phyloP scores from a whole-genome alignment of 1,140 invertebrate genomes.

The Diorhabda elongata region DNA sequence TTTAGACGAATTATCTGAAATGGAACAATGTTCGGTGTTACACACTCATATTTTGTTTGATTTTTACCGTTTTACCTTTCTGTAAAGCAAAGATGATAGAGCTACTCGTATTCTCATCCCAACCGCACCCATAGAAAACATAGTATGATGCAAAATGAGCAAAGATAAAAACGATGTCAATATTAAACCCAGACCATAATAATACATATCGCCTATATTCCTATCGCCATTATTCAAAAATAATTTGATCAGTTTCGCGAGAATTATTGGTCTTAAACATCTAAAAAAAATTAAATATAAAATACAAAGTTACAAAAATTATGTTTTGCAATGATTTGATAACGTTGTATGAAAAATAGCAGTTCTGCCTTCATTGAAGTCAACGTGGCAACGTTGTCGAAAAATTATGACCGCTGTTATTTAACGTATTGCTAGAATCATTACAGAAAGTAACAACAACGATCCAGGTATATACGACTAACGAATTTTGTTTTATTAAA shows the following conservation, averaged over 20 bases:
- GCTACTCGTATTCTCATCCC: slow-evolving; percentile 60
- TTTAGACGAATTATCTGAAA: slow-evolving; percentile 58
- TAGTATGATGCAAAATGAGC: slow-evolving; percentile 44
- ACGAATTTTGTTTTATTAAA: background rate
- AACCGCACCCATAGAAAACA: slow-evolving; percentile 48
- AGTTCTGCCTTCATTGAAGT: too few relatives aligned
- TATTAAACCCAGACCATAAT: slow-evolving; percentile 26
- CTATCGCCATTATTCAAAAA: slow-evolving; percentile 15
- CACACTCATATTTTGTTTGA: too few relatives aligned
- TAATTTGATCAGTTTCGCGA: slow-evolving; percentile 44
- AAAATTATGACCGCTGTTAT: too few relatives aligned
- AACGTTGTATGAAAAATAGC: too few relatives aligned
- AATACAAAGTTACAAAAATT: too few relatives aligned
- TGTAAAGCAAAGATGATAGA: slow-evolving; percentile 58
- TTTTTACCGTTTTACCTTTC: slow-evolving; percentile 52
- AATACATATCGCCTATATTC: slow-evolving; percentile 28
- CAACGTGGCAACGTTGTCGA: too few relatives aligned
- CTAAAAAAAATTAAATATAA: slow-evolving; percentile 33
- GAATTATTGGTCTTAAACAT: slow-evolving; percentile 49
- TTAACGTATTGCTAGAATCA: too few relatives aligned
- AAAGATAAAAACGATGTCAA: slow-evolving; percentile 27
- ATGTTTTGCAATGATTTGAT: too few relatives aligned
- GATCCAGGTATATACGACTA: too few relatives aligned
- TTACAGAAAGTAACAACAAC: too few relatives aligned
- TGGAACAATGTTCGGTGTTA: background rate